These are phyloP conservation scores for Synergus japonicus DNA, from an alignment of 2,888 invertebrate species.

Conservation along the genomic window DNA sequence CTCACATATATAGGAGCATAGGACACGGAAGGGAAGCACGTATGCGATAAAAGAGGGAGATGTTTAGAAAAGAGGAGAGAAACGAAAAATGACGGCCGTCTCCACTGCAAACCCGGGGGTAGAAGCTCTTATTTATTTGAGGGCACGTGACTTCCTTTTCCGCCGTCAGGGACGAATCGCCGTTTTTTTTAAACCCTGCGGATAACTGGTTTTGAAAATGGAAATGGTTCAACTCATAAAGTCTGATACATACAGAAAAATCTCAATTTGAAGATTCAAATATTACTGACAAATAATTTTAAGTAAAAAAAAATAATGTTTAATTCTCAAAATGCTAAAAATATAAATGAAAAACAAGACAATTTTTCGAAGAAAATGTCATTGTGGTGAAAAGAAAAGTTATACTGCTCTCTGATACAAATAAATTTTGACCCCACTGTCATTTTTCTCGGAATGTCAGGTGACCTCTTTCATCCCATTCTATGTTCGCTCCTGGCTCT, in stretches of 20 bases:
- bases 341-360: slow-evolving; percentile 7
- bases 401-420: slow-evolving; percentile 25
- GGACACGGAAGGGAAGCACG: slow-evolving; percentile 19
- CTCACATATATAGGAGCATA: background rate
- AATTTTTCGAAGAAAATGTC: slow-evolving; percentile 23
- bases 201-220: slow-evolving; percentile 5
- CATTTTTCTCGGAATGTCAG: slow-evolving; percentile 29
- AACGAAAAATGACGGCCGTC: slow-evolving; percentile 20
- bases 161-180: background rate
- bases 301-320: background rate
- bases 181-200: slow-evolving; percentile 9
- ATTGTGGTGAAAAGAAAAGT: slow-evolving; percentile 20
- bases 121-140: slow-evolving; percentile 32
- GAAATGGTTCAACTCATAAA: no score
- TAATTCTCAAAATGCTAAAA: background rate
- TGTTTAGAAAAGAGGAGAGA: slow-evolving; percentile 26
- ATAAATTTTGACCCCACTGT: slow-evolving; percentile 15
- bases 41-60: slow-evolving; percentile 27
- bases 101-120: slow-evolving; percentile 14
- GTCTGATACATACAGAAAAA: no score
- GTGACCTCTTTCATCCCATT: slow-evolving; percentile 28
- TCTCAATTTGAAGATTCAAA: no score
- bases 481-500: background rate
- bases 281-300: no score
- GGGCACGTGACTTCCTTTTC: slow-evolving; percentile 26